Evolutionary conservation across 53 echinoderm and acorn worm species (phyloP).

Genomic region (Holothuria scabra): DNA sequence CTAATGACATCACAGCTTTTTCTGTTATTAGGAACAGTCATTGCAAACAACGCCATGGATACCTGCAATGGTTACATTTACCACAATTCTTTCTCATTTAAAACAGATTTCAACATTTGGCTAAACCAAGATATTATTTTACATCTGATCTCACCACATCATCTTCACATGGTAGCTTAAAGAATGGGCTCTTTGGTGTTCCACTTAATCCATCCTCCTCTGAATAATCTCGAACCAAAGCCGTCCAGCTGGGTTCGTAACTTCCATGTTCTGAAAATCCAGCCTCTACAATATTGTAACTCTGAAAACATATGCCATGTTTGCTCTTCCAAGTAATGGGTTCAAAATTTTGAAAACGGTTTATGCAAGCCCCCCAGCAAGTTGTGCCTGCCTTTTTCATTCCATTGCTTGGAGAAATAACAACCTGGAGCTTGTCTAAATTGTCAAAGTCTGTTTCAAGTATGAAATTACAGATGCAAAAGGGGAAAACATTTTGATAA

Average conservation of each 20-base stretch:
- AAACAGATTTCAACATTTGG: no score
- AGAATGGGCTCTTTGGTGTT: not conserved
- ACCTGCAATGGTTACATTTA: no score
- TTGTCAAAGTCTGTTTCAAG: not conserved
- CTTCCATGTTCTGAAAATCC: not conserved
- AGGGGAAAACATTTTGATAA: not conserved
- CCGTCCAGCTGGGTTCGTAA: slow-evolving; percentile 24
- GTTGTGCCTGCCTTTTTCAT: not conserved
- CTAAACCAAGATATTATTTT: no score
- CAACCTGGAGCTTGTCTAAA: not conserved
- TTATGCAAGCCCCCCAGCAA: no score
- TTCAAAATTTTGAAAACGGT: slow-evolving; percentile 11
- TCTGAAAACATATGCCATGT: not conserved
- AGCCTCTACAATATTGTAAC: not conserved
- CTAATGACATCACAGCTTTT: no score
- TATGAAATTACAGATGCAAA: slow-evolving; percentile 13
- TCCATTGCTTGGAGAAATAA: slow-evolving; percentile 4
- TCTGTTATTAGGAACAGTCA: no score
- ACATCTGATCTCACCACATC: not conserved
- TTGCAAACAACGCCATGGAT: no score
- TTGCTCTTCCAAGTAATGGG: not conserved
- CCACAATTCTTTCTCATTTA: no score
- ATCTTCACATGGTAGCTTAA: not conserved
- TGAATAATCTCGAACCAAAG: slow-evolving; percentile 9
- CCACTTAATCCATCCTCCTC: not conserved